phyloP scores from a whole-genome alignment of 2,113 vertebrate genomes.

The Barnardius zonarius region DNA sequence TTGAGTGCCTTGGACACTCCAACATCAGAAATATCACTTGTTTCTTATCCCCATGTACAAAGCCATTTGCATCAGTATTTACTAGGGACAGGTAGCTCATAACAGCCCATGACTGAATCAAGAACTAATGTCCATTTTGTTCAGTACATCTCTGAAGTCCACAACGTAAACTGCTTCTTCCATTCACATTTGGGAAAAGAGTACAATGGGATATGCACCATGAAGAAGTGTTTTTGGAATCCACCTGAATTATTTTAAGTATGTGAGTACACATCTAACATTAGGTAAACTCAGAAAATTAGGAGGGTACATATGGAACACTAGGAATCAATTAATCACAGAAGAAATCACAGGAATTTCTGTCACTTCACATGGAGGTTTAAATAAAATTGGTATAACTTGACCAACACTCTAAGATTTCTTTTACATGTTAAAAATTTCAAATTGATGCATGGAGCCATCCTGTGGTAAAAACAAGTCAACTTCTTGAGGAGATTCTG shows the following conservation, averaged over 20 bases:
- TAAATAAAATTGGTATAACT: not conserved
- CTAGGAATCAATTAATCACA: not conserved
- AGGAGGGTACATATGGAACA: not conserved
- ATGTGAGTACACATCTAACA: not conserved
- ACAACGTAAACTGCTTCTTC: not conserved
- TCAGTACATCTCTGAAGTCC: not conserved
- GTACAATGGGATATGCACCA: not conserved
- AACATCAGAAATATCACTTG: not conserved
- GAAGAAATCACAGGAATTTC: not conserved
- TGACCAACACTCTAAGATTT: not conserved
- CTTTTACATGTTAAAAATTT: not conserved
- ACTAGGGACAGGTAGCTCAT: not conserved
- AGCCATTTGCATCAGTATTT: not conserved
- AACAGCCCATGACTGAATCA: not conserved
- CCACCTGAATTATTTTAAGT: not conserved
- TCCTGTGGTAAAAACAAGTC: conserved; percentile 20
- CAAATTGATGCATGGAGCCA: conserved; percentile 23
- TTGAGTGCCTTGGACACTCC: no score
- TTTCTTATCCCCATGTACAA: not conserved
- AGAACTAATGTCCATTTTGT: not conserved
- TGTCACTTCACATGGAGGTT: not conserved
- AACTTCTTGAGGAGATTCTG: not conserved
- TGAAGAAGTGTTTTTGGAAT: not conserved
- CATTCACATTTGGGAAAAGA: not conserved
- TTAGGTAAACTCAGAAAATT: not conserved